Evolutionary conservation across 1,140 invertebrate species (phyloP).

Genomic region (Lordiphosa stackelbergi): DNA sequence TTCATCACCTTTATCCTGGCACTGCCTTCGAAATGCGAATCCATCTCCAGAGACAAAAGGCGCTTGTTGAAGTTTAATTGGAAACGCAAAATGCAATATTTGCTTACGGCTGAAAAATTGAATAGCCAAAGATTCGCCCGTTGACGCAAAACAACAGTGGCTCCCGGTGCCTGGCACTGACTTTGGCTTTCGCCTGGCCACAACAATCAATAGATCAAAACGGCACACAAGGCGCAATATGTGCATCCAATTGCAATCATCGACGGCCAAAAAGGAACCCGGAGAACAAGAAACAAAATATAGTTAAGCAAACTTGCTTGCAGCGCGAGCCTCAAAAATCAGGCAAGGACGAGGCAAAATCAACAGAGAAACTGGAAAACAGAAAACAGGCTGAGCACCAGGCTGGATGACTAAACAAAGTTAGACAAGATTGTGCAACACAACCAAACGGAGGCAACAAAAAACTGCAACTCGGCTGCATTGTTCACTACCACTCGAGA

Average conservation of each 20-base stretch:
- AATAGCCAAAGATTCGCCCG: conserved; percentile 21
- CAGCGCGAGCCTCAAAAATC: conserved; percentile 39
- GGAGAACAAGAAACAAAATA: conserved; percentile 35
- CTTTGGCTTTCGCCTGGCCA: not conserved
- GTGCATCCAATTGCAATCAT: conserved; percentile 55
- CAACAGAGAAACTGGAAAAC: conserved; percentile 26
- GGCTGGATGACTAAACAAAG: conserved; percentile 62
- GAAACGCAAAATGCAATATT: conserved; percentile 70
- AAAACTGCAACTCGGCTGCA: conserved; percentile 52
- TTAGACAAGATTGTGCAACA: conserved; percentile 71
- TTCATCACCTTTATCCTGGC: conserved; percentile 1
- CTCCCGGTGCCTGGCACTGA: too few species aligned
- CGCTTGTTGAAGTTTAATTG: conserved; percentile 68
- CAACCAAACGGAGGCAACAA: too few species aligned
- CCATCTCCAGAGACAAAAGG: conserved; percentile 29
- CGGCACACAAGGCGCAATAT: conserved; percentile 33
- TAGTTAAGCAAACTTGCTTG: conserved; percentile 30
- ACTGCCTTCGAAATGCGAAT: conserved; percentile 3
- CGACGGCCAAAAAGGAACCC: conserved; percentile 4
- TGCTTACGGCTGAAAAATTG: conserved; percentile 37
- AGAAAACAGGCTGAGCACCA: not conserved
- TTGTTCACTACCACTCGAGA: conserved; percentile 26
- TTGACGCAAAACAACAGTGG: not conserved
- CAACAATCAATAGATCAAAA: conserved; percentile 68
- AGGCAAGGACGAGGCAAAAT: conserved; percentile 38